These are phyloP conservation scores for human DNA, from an alignment of 2,113 vertebrate genomes.

Conservation along the genomic window GRCh38 chr4:157129501-157130000, in stretches of 20 bases:
- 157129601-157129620: neutral
- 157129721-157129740: neutral
- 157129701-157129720: neutral
- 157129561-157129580: neutral
- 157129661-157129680: neutral
- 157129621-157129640: neutral
- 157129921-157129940: neutral
- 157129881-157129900: neutral
- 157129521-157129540: neutral
- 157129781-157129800: neutral
- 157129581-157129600: conserved; percentile 1
- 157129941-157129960: neutral
- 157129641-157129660: neutral
- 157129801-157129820: neutral
- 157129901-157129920: neutral
- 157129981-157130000: neutral
- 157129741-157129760: neutral
- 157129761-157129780: neutral
- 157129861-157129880: neutral
- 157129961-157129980: neutral
- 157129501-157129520: neutral
- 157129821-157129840: neutral
- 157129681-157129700: neutral
- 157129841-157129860: neutral
- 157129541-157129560: neutral